Conservation (phyloP, 2,797 vertebrate genomes). For the Diplodus sargus region DNA sequence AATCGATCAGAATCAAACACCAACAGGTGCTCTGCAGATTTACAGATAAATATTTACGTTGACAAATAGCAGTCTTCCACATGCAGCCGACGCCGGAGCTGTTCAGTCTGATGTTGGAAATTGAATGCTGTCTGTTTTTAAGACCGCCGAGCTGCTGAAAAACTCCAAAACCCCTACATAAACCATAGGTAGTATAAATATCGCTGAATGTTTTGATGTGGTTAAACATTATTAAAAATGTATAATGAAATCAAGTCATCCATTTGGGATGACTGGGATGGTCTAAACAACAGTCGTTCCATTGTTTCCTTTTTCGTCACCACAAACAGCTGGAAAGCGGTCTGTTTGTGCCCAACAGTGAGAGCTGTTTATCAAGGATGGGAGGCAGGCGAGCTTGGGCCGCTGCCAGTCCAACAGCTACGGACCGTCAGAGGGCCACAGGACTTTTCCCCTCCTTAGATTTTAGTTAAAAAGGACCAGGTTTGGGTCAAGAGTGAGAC, state of each 20-base stretch:
- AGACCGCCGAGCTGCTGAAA: background rate
- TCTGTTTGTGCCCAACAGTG: conserved; percentile 22
- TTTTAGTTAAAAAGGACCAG: background rate
- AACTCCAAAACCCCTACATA: too few relatives aligned
- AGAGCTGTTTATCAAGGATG: conserved; percentile 31
- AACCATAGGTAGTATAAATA: background rate
- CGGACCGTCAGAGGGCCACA: background rate
- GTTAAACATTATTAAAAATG: background rate
- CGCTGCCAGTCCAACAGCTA: conserved; percentile 6
- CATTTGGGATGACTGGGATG: background rate
- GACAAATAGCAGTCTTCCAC: too few relatives aligned
- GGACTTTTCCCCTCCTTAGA: background rate
- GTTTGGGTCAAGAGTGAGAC: background rate
- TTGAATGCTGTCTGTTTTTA: background rate
- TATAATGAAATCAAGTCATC: background rate
- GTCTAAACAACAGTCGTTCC: conserved; percentile 21
- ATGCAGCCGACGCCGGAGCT: background rate
- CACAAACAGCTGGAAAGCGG: conserved; percentile 38
- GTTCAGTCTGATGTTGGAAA: background rate
- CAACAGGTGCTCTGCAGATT: background rate
- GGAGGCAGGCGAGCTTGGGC: conserved; percentile 31
- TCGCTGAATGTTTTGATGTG: background rate
- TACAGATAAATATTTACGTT: background rate
- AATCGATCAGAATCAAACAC: background rate
- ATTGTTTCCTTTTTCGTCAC: conserved; percentile 39